Evolutionary conservation across 2,888 invertebrate species (phyloP).

Genomic region (Aquatica leii): DNA sequence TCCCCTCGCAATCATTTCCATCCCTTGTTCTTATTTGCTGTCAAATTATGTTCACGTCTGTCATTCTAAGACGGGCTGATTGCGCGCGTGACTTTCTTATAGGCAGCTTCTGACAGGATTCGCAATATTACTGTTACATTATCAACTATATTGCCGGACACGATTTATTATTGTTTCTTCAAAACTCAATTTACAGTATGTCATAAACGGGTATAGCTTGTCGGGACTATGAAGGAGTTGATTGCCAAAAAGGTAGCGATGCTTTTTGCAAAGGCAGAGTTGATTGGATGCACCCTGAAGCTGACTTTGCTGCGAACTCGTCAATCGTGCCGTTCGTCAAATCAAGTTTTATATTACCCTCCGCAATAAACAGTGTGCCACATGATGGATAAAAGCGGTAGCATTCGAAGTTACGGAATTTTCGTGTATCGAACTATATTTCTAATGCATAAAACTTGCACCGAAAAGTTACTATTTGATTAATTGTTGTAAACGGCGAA

Average conservation of each 20-base stretch:
- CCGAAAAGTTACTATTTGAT: no score
- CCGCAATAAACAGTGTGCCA: slow-evolving; percentile 27
- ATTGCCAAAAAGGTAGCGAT: slow-evolving; percentile 44
- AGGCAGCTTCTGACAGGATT: slow-evolving; percentile 43
- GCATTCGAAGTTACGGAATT: no score
- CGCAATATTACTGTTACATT: slow-evolving; percentile 39
- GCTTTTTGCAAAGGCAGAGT: slow-evolving; percentile 42
- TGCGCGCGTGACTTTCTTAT: slow-evolving; percentile 57
- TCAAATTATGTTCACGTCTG: slow-evolving; percentile 62
- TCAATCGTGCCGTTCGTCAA: slow-evolving; percentile 41
- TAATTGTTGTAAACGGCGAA: no score
- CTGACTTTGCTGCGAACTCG: slow-evolving; percentile 47
- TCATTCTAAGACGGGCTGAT: slow-evolving; percentile 57
- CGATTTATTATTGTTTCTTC: slow-evolving; percentile 45
- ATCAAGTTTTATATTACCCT: slow-evolving; percentile 41
- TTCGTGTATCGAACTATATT: no score
- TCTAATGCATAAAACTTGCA: no score
- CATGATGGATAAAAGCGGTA: slow-evolving; percentile 27
- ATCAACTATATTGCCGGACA: slow-evolving; percentile 41
- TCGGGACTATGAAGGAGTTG: slow-evolving; percentile 32
- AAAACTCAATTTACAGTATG: slow-evolving; percentile 45
- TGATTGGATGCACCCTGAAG: slow-evolving; percentile 49
- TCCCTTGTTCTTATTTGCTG: slow-evolving; percentile 60
- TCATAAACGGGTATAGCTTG: slow-evolving; percentile 40
- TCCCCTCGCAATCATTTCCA: slow-evolving; percentile 58